phyloP scores from a whole-genome alignment of 2,888 invertebrate genomes.

The Xylophagus ater region DNA sequence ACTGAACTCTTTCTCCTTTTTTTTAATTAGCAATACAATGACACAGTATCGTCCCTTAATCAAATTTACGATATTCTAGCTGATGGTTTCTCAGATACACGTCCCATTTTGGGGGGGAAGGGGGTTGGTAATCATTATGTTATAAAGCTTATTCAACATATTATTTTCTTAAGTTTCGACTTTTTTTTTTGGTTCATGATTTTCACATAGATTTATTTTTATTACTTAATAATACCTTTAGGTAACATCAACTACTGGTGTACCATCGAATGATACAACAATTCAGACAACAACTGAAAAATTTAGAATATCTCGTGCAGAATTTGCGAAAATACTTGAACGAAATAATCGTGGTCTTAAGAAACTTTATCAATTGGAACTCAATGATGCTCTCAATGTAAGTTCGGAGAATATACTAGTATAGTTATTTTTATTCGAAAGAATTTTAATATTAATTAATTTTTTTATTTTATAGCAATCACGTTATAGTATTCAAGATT shows the following conservation, averaged over 20 bases:
- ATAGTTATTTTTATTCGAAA: too few relatives aligned
- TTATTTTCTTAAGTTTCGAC: too few relatives aligned
- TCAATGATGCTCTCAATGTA: slow-evolving; percentile 36
- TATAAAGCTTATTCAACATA: too few relatives aligned
- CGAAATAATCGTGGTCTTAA: slow-evolving; percentile 36
- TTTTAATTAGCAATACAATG: slow-evolving; percentile 37
- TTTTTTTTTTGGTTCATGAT: too few relatives aligned
- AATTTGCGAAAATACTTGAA: slow-evolving; percentile 34
- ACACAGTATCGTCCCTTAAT: slow-evolving; percentile 30
- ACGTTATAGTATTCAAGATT: slow-evolving; percentile 32
- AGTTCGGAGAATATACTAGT: too few relatives aligned
- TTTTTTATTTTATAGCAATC: slow-evolving; percentile 27
- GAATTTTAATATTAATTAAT: too few relatives aligned
- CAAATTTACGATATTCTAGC: slow-evolving; percentile 32
- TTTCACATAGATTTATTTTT: neutral
- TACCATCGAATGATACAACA: slow-evolving; percentile 19
- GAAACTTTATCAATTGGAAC: slow-evolving; percentile 31
- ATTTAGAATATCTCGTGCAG: slow-evolving; percentile 33
- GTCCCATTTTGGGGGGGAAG: too few relatives aligned
- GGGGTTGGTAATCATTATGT: too few relatives aligned
- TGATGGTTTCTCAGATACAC: slow-evolving; percentile 34
- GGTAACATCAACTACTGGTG: neutral
- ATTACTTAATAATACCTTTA: too few relatives aligned
- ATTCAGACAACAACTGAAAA: slow-evolving; percentile 29
- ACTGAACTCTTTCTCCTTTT: neutral